Percentiles rank a stretch among this genome's conserved stretches.
Conservation (phyloP, 2,797 vertebrate species). For the Hippocampus kuda region DNA sequence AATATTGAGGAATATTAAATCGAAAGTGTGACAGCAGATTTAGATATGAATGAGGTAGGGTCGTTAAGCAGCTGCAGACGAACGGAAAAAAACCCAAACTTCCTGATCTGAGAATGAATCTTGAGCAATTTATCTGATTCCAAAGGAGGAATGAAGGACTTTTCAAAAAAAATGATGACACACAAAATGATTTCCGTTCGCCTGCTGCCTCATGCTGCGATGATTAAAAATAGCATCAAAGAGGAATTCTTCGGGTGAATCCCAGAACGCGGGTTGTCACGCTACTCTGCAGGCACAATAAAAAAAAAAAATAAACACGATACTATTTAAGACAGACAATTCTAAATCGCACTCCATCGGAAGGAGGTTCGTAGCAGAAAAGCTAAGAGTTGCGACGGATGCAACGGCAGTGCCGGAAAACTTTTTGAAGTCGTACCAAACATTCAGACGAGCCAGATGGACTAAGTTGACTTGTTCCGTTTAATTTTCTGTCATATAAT, state of each 20-base stretch:
- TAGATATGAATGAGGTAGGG: neutral
- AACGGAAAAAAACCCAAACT: neutral
- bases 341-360: neutral
- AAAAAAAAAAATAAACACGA: neutral
- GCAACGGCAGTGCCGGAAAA: neutral
- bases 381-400: neutral
- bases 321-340: neutral
- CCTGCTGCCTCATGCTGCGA: neutral
- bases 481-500: neutral
- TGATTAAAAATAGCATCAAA: neutral
- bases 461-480: neutral
- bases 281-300: neutral
- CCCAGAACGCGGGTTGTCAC: neutral
- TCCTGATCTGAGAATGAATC: constrained; percentile 12
- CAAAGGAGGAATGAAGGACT: neutral
- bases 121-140: neutral
- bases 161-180: neutral
- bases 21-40: neutral
- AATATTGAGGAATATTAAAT: constrained; percentile 21
- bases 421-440: neutral
- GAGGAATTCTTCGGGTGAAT: neutral
- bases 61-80: neutral
- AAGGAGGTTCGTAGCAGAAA: neutral
- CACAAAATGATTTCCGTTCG: neutral
- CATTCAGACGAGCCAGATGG: neutral